Conservation (phyloP, 2,888 invertebrate genomes). For the Oxystoma pomonae region DNA sequence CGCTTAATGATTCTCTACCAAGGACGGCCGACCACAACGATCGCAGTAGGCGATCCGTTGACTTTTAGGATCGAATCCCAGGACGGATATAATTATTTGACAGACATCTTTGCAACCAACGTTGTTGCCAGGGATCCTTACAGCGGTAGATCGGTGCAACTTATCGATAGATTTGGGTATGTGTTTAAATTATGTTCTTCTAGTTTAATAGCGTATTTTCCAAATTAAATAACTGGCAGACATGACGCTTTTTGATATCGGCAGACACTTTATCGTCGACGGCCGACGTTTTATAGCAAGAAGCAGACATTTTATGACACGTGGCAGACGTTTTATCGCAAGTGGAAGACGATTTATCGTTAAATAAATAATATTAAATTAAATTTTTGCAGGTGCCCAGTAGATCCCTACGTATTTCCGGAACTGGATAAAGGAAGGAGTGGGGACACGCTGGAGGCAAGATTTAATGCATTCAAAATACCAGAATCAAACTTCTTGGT, state of each 20-base stretch:
- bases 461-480: conserved; percentile 92
- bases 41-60: conserved; percentile 87
- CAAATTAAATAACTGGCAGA: too few relatives aligned
- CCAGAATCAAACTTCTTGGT: conserved; percentile 86
- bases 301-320: too few relatives aligned
- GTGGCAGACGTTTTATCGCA: too few relatives aligned
- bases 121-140: conserved; percentile 91
- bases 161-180: conserved; percentile 87
- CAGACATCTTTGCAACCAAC: conserved; percentile 89
- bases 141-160: conserved; percentile 82
- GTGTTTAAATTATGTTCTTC: conserved; percentile 27
- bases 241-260: too few relatives aligned
- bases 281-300: too few relatives aligned
- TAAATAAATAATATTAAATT: too few relatives aligned
- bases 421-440: conserved; percentile 81
- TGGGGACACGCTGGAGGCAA: conserved; percentile 83
- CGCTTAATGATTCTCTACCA: conserved; percentile 82
- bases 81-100: conserved; percentile 82
- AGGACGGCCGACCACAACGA: conserved; percentile 87
- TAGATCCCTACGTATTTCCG: conserved; percentile 88
- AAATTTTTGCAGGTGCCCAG: conserved; percentile 80
- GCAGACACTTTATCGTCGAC: too few relatives aligned
- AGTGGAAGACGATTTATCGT: too few relatives aligned
- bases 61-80: conserved; percentile 86
- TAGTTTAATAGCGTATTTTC: too few relatives aligned